These are phyloP conservation scores for Harlomillsia oculata DNA, from an alignment of 1,140 invertebrate genomes.

Conservation along the genomic window DNA sequence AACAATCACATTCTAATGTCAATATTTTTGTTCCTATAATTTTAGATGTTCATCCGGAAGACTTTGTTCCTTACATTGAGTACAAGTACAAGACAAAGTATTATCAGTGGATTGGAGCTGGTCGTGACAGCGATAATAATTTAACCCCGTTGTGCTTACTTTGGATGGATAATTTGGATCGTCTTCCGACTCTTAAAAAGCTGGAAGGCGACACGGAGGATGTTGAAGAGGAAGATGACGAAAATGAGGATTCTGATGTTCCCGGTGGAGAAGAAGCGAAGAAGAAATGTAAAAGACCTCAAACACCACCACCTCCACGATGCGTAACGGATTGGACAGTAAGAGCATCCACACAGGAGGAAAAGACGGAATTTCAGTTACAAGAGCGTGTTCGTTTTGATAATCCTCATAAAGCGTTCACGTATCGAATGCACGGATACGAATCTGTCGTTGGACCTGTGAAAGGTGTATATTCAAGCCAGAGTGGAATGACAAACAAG, in stretches of 20 bases:
- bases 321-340: constrained; percentile 70
- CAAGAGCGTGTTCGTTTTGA: constrained; percentile 66
- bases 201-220: constrained; percentile 34
- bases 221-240: constrained; percentile 38
- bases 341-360: constrained; percentile 60
- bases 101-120: constrained; percentile 82
- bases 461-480: constrained; percentile 63
- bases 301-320: constrained; percentile 51
- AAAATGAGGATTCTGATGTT: constrained; percentile 39
- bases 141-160: constrained; percentile 61
- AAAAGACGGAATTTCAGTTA: constrained; percentile 65
- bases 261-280: constrained; percentile 20
- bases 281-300: constrained; percentile 30
- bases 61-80: constrained; percentile 87
- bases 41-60: constrained; percentile 60
- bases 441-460: constrained; percentile 80
- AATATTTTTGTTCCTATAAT: neutral
- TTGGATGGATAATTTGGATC: constrained; percentile 58
- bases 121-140: constrained; percentile 74
- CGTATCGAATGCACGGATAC: constrained; percentile 72
- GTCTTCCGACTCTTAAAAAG: constrained; percentile 38
- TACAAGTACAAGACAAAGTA: constrained; percentile 58
- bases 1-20: neutral
- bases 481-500: constrained; percentile 45
- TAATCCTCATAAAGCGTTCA: constrained; percentile 75